These are phyloP conservation scores for Syrista parreyssii DNA, from an alignment of 2,888 invertebrate genomes.

Conservation along the genomic window DNA sequence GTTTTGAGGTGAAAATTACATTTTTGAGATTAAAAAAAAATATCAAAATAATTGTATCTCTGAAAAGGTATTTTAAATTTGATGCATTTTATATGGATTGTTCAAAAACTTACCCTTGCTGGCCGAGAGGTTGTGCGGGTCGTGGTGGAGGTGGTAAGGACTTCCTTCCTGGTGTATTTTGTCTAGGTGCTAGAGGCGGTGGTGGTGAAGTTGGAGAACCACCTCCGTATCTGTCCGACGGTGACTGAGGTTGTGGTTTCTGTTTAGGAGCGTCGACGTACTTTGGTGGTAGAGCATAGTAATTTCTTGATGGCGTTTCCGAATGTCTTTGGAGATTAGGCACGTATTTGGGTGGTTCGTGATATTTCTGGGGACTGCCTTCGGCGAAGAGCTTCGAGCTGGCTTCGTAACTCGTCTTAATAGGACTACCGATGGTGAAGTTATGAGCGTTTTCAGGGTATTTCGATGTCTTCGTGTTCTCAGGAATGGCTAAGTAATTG, in stretches of 20 bases:
- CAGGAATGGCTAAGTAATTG: conserved; percentile 41
- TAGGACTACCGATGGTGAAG: conserved; percentile 45
- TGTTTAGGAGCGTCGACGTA: conserved; percentile 47
- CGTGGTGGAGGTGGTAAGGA: conserved; percentile 60
- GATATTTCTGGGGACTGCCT: conserved; percentile 53
- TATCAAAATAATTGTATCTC: neutral
- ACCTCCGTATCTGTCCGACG: conserved; percentile 42
- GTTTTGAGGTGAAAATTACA: neutral
- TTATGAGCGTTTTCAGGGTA: conserved; percentile 27
- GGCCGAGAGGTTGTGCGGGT: conserved; percentile 55
- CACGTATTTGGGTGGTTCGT: conserved; percentile 56
- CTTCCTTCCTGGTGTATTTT: conserved; percentile 55
- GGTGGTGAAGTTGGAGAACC: conserved; percentile 52
- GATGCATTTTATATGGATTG: neutral
- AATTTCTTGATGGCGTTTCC: conserved; percentile 33
- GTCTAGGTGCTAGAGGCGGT: conserved; percentile 58
- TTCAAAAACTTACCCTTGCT: conserved; percentile 50
- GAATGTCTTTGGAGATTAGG: conserved; percentile 43
- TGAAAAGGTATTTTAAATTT: neutral
- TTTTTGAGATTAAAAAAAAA: neutral
- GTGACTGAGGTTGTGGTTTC: conserved; percentile 48
- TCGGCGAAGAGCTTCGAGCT: conserved; percentile 48
- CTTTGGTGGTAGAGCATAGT: conserved; percentile 51
- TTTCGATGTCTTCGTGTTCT: conserved; percentile 35
- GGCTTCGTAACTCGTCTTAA: conserved; percentile 55